Conservation (phyloP, 2,113 vertebrate genomes). For the Protobothrops flavoviridis region DNA sequence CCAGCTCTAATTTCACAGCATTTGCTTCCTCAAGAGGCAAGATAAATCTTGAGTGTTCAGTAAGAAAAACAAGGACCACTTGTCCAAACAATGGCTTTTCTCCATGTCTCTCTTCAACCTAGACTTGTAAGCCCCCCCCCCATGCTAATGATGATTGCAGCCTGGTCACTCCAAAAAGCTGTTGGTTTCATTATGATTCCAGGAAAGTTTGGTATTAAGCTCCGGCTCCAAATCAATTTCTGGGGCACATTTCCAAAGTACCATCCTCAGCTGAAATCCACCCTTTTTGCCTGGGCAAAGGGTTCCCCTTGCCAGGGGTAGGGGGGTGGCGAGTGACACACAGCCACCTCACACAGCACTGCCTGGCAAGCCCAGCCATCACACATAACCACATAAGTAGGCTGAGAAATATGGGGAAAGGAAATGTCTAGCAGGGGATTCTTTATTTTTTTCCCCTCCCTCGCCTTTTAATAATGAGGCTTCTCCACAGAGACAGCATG, state of each 20-base stretch:
- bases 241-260: not conserved
- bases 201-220: not conserved
- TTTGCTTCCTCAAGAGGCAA: not conserved
- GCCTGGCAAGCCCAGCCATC: not conserved
- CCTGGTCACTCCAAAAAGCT: not conserved
- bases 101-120: not conserved
- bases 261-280: not conserved
- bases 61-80: not conserved
- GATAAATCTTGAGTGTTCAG: not conserved
- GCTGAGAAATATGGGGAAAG: slow-evolving; percentile 35
- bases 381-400: slow-evolving; percentile 25
- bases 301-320: not conserved
- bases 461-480: slow-evolving; percentile 36
- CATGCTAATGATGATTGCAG: not conserved
- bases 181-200: not conserved
- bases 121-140: not conserved
- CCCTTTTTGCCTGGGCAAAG: not conserved
- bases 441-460: slow-evolving; percentile 19
- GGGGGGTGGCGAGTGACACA: not conserved
- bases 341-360: not conserved
- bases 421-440: slow-evolving; percentile 24
- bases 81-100: not conserved
- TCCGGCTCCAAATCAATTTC: not conserved
- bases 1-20: not conserved
- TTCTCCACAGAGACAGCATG: slow-evolving; percentile 56